A percentile compares a stretch with the other conserved stretches of the same genome.
phyloP scores from a whole-genome alignment of 2,797 vertebrate species.

The Spheniscus humboldti region DNA sequence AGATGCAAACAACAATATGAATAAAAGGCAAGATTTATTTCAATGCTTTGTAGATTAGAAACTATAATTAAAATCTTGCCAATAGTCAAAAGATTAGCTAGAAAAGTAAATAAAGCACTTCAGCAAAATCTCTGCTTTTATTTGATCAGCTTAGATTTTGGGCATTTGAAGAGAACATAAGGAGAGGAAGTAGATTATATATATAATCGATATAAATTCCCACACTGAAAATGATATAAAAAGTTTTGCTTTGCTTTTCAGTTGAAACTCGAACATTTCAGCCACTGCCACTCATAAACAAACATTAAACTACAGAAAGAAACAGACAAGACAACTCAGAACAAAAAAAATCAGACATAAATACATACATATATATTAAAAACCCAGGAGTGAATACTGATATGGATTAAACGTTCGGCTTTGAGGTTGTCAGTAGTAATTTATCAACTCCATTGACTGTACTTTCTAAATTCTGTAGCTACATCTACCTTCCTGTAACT shows the following conservation, averaged over 20 bases:
- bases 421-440: not conserved
- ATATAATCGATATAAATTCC: not conserved
- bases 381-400: not conserved
- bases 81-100: not conserved
- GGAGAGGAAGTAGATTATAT: not conserved
- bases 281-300: not conserved
- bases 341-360: not conserved
- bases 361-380: not conserved
- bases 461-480: not conserved
- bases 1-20: conserved; percentile 6
- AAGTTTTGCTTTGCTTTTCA: not conserved
- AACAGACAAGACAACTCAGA: not conserved
- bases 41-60: not conserved
- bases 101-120: not conserved
- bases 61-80: not conserved
- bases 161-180: not conserved
- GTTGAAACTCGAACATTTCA: not conserved
- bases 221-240: not conserved
- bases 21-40: conserved; percentile 17
- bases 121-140: not conserved
- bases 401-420: not conserved
- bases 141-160: not conserved
- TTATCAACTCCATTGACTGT: not conserved
- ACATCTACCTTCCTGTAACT: not conserved
- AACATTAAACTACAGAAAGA: not conserved